These are phyloP conservation scores for Fulmarus glacialis DNA, from an alignment of 2,113 vertebrate species.

Conservation along the genomic window DNA sequence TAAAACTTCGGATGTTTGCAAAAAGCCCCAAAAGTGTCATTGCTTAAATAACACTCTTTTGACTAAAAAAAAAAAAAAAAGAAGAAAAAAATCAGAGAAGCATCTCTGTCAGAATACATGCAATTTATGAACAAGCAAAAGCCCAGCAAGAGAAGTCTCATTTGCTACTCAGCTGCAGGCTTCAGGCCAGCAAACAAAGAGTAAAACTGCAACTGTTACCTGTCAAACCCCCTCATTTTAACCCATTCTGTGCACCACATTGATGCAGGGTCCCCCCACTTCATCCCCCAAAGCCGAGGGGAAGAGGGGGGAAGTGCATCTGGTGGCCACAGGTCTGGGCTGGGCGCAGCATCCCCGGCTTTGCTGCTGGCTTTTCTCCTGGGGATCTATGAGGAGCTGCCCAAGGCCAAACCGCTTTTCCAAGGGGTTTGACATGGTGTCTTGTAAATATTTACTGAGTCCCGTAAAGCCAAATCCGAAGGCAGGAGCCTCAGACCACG, in stretches of 20 bases:
- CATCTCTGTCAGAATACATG: neutral
- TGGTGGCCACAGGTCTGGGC: neutral
- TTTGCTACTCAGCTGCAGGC: neutral
- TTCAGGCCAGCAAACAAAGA: neutral
- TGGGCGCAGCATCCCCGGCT: neutral
- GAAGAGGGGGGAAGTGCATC: too few relatives aligned
- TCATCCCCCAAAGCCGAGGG: neutral
- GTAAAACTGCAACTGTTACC: neutral
- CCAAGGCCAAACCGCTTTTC: neutral
- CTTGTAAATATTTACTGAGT: neutral
- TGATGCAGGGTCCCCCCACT: neutral
- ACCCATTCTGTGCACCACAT: neutral
- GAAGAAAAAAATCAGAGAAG: neutral
- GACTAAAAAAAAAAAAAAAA: neutral
- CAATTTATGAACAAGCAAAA: neutral
- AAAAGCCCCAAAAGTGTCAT: neutral
- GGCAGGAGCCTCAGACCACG: neutral
- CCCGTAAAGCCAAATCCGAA: accelerated
- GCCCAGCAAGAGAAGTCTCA: neutral
- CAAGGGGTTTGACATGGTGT: neutral
- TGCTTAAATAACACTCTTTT: neutral
- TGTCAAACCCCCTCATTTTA: neutral
- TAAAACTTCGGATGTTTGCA: neutral
- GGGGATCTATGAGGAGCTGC: accelerated
- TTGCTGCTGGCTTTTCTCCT: neutral